Evolutionary conservation across 2,888 invertebrate species (phyloP).

Genomic region (Ramazzottius varieornatus): DNA sequence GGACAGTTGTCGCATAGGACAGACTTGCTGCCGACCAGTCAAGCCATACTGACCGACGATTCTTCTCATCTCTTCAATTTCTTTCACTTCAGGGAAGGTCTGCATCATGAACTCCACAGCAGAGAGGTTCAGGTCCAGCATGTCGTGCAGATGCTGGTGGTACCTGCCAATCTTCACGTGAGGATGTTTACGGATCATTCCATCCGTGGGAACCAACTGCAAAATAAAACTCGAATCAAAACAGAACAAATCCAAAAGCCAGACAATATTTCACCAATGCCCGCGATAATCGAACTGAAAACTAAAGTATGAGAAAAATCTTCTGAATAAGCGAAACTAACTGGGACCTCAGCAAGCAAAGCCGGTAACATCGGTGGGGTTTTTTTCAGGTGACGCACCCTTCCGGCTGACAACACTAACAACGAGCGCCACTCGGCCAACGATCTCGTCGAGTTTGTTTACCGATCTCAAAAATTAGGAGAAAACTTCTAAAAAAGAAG

Average conservation of each 20-base stretch:
- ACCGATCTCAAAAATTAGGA: no score
- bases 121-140: slow-evolving; percentile 70
- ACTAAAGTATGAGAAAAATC: no score
- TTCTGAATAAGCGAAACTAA: no score
- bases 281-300: no score
- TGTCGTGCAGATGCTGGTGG: slow-evolving; percentile 85
- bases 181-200: slow-evolving; percentile 91
- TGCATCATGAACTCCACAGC: slow-evolving; percentile 92
- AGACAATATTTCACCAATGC: neutral
- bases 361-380: no score
- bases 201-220: slow-evolving; percentile 64
- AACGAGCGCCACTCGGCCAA: no score
- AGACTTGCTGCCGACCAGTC: slow-evolving; percentile 83
- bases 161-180: slow-evolving; percentile 89
- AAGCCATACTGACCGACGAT: slow-evolving; percentile 93
- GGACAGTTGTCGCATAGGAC: slow-evolving; percentile 72
- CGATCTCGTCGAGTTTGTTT: no score
- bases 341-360: no score
- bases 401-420: no score
- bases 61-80: slow-evolving; percentile 93
- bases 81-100: slow-evolving; percentile 30
- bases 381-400: no score
- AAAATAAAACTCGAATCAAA: slow-evolving; percentile 11
- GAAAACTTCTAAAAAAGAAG: no score
- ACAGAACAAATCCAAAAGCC: neutral